Conservation (phyloP, 2,888 invertebrate genomes). For the Apotomis turbidana region DNA sequence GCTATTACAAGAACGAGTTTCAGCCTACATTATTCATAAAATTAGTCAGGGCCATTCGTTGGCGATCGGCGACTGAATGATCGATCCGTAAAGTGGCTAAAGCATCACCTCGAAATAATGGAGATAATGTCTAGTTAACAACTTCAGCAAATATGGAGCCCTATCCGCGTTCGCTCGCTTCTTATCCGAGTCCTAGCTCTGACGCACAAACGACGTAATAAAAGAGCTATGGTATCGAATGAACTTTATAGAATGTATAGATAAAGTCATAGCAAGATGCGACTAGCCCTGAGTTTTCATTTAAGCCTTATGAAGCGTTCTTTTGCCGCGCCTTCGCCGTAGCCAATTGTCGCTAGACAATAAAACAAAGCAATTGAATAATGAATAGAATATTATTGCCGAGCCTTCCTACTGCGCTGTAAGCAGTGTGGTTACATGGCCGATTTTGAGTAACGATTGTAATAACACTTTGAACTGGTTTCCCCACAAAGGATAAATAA, state of each 20-base stretch:
- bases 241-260: constrained; percentile 4
- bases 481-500: not conserved
- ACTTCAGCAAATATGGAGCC: constrained; percentile 12
- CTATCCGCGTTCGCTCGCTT: constrained; percentile 5
- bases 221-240: constrained; percentile 12
- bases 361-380: constrained; percentile 37
- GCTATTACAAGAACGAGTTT: constrained; percentile 15
- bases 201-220: constrained; percentile 15
- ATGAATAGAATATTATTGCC: constrained; percentile 34
- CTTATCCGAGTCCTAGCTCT: constrained; percentile 4
- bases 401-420: not conserved
- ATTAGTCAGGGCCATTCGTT: constrained; percentile 33
- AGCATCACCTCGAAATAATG: constrained; percentile 18
- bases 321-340: constrained; percentile 5
- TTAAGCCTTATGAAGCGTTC: constrained; percentile 2
- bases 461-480: not conserved
- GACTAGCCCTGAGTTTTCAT: not conserved
- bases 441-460: not conserved
- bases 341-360: constrained; percentile 28
- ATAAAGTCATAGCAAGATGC: constrained; percentile 1
- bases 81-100: constrained; percentile 18
- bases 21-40: constrained; percentile 27
- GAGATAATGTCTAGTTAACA: constrained; percentile 16
- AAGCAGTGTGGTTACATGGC: constrained; percentile 7
- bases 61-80: constrained; percentile 6